Base-by-base conservation (phyloP, 2,888 invertebrate species). In the Strigamia crassipes region DNA sequence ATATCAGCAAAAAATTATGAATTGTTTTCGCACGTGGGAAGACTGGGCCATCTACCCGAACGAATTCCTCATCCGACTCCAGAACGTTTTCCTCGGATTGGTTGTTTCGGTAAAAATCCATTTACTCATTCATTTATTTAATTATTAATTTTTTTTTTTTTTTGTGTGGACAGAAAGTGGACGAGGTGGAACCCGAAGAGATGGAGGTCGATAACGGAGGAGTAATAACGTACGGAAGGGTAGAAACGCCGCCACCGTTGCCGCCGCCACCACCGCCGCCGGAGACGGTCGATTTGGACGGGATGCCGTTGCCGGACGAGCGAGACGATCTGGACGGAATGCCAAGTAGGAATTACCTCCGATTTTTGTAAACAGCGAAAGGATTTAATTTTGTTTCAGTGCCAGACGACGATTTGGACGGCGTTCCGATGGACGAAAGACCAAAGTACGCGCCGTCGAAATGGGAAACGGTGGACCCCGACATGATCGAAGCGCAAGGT, bases 41-140 rank as follows among this genome's bases (percentile, higher is more conserved):
- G 99, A 99, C 87, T 96, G 96, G 93, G 93, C 95, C 18, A 93
- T 99, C 83, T 99, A 99, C 89, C 95, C 98, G 0, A 94, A 94
- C 82, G 97, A 98, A 84, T 95, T 94, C 88, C 90, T 99, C 83
- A 92, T 94, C 83, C 93, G 92, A 86, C 89, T 97, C 83, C 96
- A 97, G 87, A 95, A 96, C 86, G 91, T 94, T 13, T 99, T 99
- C 88, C 90, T 97, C 3, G 99, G 99, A 4, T 89, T 95, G 56
- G 87, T 89, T 38, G 83, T 83, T 56, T 80, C 83, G 27, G 84
- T 84, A 18, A 78, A 73, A 21, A 38, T 38, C 38, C 6, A 38
- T 38, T 38, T 9, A 5, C 10, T 38, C 10, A 5, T 38, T 38
- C 6, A 38, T 38, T 6, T 6, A 10, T 77, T 77, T 77, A 31